These are phyloP conservation scores for Hemibagrus guttatus DNA, from an alignment of 2,797 vertebrate genomes.

Conservation along the genomic window DNA sequence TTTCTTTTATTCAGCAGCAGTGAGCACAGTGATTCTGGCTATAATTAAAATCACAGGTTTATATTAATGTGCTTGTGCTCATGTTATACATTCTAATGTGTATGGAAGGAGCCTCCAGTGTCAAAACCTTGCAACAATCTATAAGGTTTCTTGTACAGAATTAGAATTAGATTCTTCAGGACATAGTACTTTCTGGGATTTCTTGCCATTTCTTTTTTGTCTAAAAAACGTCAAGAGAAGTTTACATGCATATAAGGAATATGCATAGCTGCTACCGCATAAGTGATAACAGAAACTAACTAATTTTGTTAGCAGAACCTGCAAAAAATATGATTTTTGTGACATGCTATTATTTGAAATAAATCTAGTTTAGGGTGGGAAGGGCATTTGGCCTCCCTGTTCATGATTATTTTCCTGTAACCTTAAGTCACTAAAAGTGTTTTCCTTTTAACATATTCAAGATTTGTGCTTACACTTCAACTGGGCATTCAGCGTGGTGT, in stretches of 20 bases:
- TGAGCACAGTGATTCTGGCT: not conserved
- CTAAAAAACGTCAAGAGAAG: not conserved
- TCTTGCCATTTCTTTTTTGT: not conserved
- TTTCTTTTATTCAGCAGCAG: not conserved
- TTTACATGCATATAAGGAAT: no score
- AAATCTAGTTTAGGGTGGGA: not conserved
- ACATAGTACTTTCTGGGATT: not conserved
- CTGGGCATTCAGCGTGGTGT: not conserved
- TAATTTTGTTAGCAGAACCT: not conserved
- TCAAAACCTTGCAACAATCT: not conserved
- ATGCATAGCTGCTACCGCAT: not conserved
- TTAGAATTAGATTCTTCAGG: not conserved
- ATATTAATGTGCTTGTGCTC: not conserved
- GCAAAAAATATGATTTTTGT: not conserved
- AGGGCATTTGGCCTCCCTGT: not conserved
- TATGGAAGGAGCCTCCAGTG: not conserved
- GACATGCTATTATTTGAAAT: not conserved
- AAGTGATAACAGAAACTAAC: not conserved
- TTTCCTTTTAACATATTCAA: not conserved
- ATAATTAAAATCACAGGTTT: not conserved
- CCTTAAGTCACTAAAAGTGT: not conserved
- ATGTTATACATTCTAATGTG: not conserved
- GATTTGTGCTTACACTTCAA: not conserved
- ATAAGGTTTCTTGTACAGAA: not conserved
- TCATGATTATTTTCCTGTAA: not conserved